Evolutionary conservation across 2,888 invertebrate genomes (phyloP), one percentile per base, ranked within the genome.

Genomic region (Troglohyphantes excavatus): DNA sequence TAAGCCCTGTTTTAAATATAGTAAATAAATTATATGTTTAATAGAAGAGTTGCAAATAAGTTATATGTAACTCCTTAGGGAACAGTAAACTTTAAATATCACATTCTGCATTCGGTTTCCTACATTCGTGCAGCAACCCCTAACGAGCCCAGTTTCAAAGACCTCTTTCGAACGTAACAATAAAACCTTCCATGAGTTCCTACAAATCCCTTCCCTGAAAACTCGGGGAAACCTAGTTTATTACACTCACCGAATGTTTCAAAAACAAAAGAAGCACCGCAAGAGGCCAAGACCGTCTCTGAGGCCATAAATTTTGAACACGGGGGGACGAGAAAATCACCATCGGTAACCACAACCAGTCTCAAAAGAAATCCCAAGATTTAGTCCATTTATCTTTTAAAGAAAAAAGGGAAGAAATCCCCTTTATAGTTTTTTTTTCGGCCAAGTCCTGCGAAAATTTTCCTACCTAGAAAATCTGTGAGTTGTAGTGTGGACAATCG

Each of bases 371-470:
- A 82, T 82, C 82, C 82, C 46, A 61, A 72, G 82, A 72, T 82
- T 82, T 72, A 70, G 70, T 72, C 82, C 82, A 82, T 82, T 82
- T 82, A 82, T 82, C 82, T 82, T 78, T 33, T 81, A 68, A 39
- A 23, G 78, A 33, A 78, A 63, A 61, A 63, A 78, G 63, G 17
- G 63, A n/a, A 43, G 19, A 78, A 78, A 72, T 43, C 23, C 39
- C 21, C 26, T 63, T 63, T 21, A 9, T 63, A 23, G 17, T 53
- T n/a, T 53, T 39, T 53, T n/a, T n/a, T n/a, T n/a, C 13, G 5
- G 53, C 53, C n/a, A 29, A 53, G 17, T 26, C 33, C 65, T 17
- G n/a, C n/a, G 78, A 78, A 78, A 78, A 78, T 78, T 78, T 78
- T 39, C 33, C 63, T 26, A 21, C 78, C 53, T 53, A 53, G 53